Evolutionary conservation across 2,888 invertebrate species (phyloP), one percentile per base, ranked within the genome.

Genomic region (Andrena dorsata): DNA sequence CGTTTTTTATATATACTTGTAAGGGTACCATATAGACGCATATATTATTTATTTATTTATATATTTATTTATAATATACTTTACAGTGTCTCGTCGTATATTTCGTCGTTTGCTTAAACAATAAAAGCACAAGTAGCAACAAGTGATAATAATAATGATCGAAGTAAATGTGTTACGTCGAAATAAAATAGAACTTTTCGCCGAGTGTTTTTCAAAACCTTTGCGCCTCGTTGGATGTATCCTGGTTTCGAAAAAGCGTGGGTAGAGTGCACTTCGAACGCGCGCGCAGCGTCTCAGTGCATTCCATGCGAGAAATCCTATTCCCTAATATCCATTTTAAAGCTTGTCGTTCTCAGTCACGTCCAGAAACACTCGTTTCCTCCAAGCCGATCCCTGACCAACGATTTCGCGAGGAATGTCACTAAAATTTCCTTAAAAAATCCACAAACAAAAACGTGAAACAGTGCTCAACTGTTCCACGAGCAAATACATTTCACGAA

Each of bases 41-140:
- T 74, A 80, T 51, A 65, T 82, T 86, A 80, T 90, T 86, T 88
- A 80, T 88, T 81, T 85, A 86, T 82, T 87, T 83, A 88, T 85
- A 87, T 87, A 82, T 83, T 84, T 83, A 87, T 86, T 87, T 89
- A 88, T 87, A 88, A 80, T 72, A 76, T 87, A 90, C 82, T 87
- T 87, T 88, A 87, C 90, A 89, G 83, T 89, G 86, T 88, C 79
- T 85, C 86, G 83, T 81, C 82, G 53, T 75, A 83, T 75, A 61
- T 82, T 49, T 47, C 71, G 28, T 53, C 80, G 75, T 80, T 83
- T 70, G 35, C 70, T 68, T 80, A 60, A 76, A 76, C 75, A 85
- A 76, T 68, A 72, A 74, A 70, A 51, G 68, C 70, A 82, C 66
- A 76, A 84, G 75, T 77, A 80, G 35, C 56, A 51, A 69, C 80